Base-by-base conservation (phyloP, 2,888 invertebrate genomes). In the Thymelicus acteon region DNA sequence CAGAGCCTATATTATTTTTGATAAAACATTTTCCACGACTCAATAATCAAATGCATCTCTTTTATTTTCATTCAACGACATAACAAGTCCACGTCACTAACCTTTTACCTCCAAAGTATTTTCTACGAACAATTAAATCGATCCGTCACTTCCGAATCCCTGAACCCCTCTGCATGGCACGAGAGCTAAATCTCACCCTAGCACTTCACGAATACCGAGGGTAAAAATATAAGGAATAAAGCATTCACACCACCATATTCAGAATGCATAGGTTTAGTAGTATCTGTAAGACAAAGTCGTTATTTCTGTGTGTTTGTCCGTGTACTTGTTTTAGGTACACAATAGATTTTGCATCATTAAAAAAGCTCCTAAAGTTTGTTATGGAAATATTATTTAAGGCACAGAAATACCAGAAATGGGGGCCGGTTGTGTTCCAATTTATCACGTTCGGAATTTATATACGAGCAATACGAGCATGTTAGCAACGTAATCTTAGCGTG, bases 151-250 rank as follows among this genome's bases (percentile, higher is more conserved):
- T 60, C 58, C 60, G 39, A 54, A 31, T 24, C 54, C 24, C 54
- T 10, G 24, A 54, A 54, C 54, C 54, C 54, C 54, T 54, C 54
- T 54, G 19, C 24, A 54, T 24, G 49, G 24, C 13, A 39, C 37
- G 49, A 67, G 67, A 7, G 60, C 60, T 67, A 67, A 67, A 67
- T 60, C 67, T 49, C 60, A 49, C 60, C 60, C 60, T 60, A 40
- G 44, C 31, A 58, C 66, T 48, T 66, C 47, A 58, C 58, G 66
- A 57, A 15, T 44, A 10, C 37, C 6, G 58, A n/a, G 54, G 13
- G 15, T n/a, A 57, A 65, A 54, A 54, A 54, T 54, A 54, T 39
- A 58, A 58, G 37, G 13, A 58, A 58, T 39, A 13, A 58, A 37
- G 58, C 7, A 57, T 57, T 57, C 52, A 52, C 19, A 52, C 19